Conservation (phyloP, 2,797 vertebrate genomes). For the Gymnocypris eckloni region DNA sequence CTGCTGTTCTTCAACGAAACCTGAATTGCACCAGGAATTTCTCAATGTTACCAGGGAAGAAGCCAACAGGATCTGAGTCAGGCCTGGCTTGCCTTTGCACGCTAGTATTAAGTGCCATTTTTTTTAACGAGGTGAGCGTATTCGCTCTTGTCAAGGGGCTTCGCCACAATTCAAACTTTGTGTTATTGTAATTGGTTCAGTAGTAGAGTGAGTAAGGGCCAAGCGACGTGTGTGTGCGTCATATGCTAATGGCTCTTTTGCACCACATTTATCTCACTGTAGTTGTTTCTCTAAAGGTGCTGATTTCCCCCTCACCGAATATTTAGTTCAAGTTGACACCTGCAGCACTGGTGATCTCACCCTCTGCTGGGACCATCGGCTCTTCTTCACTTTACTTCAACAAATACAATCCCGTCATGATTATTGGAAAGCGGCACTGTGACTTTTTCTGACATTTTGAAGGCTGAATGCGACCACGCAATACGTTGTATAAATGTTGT, state of each 20-base stretch:
- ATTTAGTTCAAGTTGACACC: conserved; percentile 13
- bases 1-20: neutral
- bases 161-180: conserved; percentile 17
- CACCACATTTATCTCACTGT: conserved; percentile 22
- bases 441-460: conserved; percentile 18
- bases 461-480: conserved; percentile 23
- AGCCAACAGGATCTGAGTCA: neutral
- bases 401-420: neutral
- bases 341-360: neutral
- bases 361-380: neutral
- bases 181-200: conserved; percentile 48
- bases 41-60: neutral
- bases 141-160: conserved; percentile 40
- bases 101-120: conserved; percentile 19
- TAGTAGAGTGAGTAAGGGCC: neutral
- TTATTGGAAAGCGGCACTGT: neutral
- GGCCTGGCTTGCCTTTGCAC: neutral
- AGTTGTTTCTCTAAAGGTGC: conserved; percentile 23
- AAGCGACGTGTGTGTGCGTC: neutral
- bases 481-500: conserved; percentile 17
- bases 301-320: neutral
- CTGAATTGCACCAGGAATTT: neutral
- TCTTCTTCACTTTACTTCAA: neutral
- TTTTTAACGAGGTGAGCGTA: conserved; percentile 38
- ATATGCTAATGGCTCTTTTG: conserved; percentile 25